Base-by-base conservation (phyloP, 92 coral and sea anemone species). In the Palythoa caribaeorum region DNA sequence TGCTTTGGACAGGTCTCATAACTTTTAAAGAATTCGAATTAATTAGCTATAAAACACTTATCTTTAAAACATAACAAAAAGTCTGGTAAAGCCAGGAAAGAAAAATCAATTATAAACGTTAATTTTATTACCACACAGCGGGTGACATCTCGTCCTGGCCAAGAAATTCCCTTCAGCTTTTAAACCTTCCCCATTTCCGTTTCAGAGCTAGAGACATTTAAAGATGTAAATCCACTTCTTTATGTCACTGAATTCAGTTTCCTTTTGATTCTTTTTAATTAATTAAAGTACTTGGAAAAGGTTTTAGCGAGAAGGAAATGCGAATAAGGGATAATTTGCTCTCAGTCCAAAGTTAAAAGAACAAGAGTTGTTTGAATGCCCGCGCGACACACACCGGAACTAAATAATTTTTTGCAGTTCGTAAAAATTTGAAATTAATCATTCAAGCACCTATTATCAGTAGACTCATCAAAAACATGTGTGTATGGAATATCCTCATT, bases 401-500 rank as follows among this genome's bases (percentile, higher is more conserved):
- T 36, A 19, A 76, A 19, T 5, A 13, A 76, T 76, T 28, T 75
- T 48, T 13, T 52, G 40, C 37, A 50, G 80, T 21, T 28, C 60
- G 38, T 11, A 20, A 21, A 76, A 52, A 1, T 36, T 40, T 63
- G 69, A 15, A 80, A 44, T 19, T 62, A 65, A 60, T 66, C 74
- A 38, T 47, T 47, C 28, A 80, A 80, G 65, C 47, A 39, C 50
- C 85, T 60, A 65, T 66, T 28, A 81, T 39, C 14, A 35, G 54
- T 40, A n/a, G 44, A 21, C 74, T 47, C 86, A 44, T 54, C 28
- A 62, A 71, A 69, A 28, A 3, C 76, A 48, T 28, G 60, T 80
- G 85, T 68, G 86, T 36, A 10, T 28, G 39, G 20, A 21, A 19
- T 81, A 81, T 65, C 76, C 75, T 20, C 86, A 5, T 37, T 81